Evolutionary conservation across 2,888 invertebrate species (phyloP).

Genomic region (Melieria crassipennis): DNA sequence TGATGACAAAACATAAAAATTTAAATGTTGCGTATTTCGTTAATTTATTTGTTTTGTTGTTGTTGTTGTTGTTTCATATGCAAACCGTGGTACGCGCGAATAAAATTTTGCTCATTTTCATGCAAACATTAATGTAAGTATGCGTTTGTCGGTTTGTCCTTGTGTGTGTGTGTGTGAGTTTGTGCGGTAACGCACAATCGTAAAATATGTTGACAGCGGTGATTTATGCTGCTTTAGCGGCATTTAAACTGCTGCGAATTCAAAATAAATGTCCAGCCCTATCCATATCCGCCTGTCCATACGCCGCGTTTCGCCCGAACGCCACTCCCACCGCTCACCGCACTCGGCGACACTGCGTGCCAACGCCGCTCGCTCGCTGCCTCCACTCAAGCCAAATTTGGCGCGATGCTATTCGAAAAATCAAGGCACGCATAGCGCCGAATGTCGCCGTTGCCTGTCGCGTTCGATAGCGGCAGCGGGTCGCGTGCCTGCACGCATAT

Average conservation of each 20-base stretch:
- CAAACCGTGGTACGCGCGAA: too few relatives aligned
- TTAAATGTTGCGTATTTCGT: too few relatives aligned
- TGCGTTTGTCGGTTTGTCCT: not conserved
- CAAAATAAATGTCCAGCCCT: slow-evolving; percentile 45
- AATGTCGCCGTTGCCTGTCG: not conserved
- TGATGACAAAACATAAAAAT: too few relatives aligned
- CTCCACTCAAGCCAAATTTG: too few relatives aligned
- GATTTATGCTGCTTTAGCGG: slow-evolving; percentile 48
- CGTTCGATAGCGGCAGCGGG: not conserved
- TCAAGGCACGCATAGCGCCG: not conserved
- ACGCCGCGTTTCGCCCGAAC: not conserved
- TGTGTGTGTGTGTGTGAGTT: not conserved
- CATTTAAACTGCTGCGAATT: slow-evolving; percentile 49
- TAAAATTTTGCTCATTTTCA: not conserved
- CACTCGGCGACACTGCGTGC: not conserved
- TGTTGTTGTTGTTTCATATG: too few relatives aligned
- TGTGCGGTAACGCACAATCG: slow-evolving; percentile 13
- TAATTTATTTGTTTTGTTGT: too few relatives aligned
- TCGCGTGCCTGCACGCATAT: not conserved
- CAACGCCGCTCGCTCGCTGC: too few relatives aligned
- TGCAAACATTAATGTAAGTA: not conserved
- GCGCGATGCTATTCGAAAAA: too few relatives aligned
- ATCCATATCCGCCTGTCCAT: not conserved
- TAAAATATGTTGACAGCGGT: slow-evolving; percentile 47
- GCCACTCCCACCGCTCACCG: not conserved